These are phyloP conservation scores for Diploptera punctata DNA, from an alignment of 2,888 invertebrate species.

Conservation along the genomic window DNA sequence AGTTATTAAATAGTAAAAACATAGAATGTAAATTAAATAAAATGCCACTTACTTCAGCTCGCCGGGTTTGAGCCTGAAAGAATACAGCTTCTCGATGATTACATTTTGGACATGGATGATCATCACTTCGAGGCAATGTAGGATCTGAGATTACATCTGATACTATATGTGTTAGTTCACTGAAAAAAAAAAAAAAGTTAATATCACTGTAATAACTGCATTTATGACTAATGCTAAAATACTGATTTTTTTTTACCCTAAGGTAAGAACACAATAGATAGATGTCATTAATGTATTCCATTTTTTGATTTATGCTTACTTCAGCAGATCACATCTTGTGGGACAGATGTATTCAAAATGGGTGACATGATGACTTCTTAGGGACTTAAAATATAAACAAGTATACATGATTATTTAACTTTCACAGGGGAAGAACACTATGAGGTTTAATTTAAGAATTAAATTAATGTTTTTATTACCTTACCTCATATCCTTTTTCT, in stretches of 20 bases:
- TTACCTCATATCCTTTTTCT: no score
- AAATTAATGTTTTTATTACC: no score
- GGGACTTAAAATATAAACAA: no score
- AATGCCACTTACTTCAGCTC: slow-evolving; percentile 74
- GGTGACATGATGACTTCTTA: no score
- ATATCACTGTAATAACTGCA: not conserved
- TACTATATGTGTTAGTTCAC: slow-evolving; percentile 97
- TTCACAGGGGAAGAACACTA: no score
- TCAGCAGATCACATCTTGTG: not conserved
- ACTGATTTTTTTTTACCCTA: not conserved
- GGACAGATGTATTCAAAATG: no score
- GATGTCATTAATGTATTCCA: not conserved
- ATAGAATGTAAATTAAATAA: not conserved
- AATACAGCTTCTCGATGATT: slow-evolving; percentile 96
- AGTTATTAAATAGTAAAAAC: no score
- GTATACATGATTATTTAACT: no score
- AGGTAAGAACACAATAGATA: not conserved
- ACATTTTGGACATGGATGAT: slow-evolving; percentile 98
- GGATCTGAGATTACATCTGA: slow-evolving; percentile 99
- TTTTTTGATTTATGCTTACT: not conserved
- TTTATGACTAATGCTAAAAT: not conserved
- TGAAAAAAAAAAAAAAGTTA: slow-evolving; percentile 53
- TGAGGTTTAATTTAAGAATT: no score
- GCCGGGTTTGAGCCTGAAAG: slow-evolving; percentile 96
- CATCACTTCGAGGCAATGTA: slow-evolving; percentile 96